Evolutionary conservation across 2,797 vertebrate species (phyloP), one percentile per base, ranked within the genome.

Genomic region (Macropodus opercularis): DNA sequence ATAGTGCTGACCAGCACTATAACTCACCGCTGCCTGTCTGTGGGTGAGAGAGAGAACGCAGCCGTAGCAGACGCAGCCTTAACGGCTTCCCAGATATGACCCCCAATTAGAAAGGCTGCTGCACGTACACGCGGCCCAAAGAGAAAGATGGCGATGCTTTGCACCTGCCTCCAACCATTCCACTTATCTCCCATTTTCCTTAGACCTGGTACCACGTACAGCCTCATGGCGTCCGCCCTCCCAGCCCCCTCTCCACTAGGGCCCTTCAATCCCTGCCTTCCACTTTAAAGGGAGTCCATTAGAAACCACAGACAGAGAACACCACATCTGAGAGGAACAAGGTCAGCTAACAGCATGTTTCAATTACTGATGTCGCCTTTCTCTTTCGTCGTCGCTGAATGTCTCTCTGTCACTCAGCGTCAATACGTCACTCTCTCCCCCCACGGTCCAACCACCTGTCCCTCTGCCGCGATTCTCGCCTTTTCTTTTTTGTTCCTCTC

Each of bases 1-100:
- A 76, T 72, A 79, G 55, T 79, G 73, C 75, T 83, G 81, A 83
- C 80, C 84, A 87, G 75, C 72, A 60, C 77, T 65, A 80, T 87
- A 83, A 85, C 77, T 87, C 80, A 85, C 60, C 14, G 11, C 54
- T 11, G 72, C 52, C 60, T 64, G 44, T 23, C 9, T n/a, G 68
- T 12, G 38, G 26, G 54, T 13, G 43, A 17, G 13, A 38, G 44
- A 26, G 23, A 44, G n/a, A 19, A 29, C 40, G 44, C 19, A 42
- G 50, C 24, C 59, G 13, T 9, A 31, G 29, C 29, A 35, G 48
- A 40, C 6, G 26, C 35, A 53, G 62, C 29, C 24, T 41, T n/a
- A 34, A 44, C 24, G 51, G 50, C 36, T 69, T 32, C 36, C 35
- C 43, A 63, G 32, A 62, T 42, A 36, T 22, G 50, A 66, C 59